phyloP scores from a whole-genome alignment of 2,888 invertebrate species.

The Lithophane semibrunnea region DNA sequence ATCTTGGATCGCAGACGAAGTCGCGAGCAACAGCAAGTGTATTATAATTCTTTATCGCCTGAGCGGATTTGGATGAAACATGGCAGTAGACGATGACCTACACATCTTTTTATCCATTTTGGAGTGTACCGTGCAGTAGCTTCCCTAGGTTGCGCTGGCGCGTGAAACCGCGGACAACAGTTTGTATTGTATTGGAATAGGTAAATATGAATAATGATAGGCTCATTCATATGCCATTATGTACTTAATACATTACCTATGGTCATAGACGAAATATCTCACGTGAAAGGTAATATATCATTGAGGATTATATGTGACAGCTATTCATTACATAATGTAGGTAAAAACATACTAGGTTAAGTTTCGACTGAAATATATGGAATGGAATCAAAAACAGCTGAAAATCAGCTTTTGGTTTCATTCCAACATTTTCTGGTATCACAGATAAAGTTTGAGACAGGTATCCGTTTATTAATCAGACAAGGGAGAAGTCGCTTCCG shows the following conservation, averaged over 20 bases:
- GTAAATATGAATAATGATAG: background rate
- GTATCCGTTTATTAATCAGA: background rate
- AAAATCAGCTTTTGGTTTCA: slow-evolving; percentile 22
- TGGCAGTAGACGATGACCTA: background rate
- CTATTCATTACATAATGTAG: slow-evolving; percentile 2
- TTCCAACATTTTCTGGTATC: slow-evolving; percentile 18
- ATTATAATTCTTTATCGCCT: background rate
- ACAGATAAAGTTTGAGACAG: slow-evolving; percentile 19
- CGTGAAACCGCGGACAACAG: background rate
- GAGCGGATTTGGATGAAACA: background rate
- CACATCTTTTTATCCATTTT: background rate
- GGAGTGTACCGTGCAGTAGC: background rate
- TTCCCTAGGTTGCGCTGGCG: background rate
- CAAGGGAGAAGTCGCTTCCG: background rate
- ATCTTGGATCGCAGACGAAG: too few species aligned
- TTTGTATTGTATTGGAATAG: background rate
- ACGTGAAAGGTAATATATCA: slow-evolving; percentile 14
- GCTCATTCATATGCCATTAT: background rate
- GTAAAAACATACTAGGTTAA: background rate
- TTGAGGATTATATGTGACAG: background rate
- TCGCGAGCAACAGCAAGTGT: too few species aligned
- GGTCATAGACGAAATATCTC: slow-evolving; percentile 3
- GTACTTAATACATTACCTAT: slow-evolving; percentile 2
- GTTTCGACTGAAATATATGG: slow-evolving; percentile 14
- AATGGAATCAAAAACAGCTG: slow-evolving; percentile 19